Evolutionary conservation across 64 coral and sea anemone species (phyloP), one percentile per base, ranked within the genome.

Genomic region (Stichodactyla mertensii): DNA sequence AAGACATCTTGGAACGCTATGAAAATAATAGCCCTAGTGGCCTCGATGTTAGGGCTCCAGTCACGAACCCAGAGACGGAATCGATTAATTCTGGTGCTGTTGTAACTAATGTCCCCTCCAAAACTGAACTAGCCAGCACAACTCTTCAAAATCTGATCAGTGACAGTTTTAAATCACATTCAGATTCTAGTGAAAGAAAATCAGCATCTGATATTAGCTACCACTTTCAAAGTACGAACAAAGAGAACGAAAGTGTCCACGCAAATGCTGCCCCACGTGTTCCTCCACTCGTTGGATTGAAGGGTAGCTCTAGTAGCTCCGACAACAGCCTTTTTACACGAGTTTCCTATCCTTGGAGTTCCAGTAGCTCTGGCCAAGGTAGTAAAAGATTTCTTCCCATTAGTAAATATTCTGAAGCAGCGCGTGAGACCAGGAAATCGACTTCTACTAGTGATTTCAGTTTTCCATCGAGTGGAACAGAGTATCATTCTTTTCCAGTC

Each of bases 371-470:
- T 81, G 51, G 78, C 16, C 78, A 16, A 12, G 16, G 36, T 81
- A 52, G 36, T 53, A 52, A 81, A 53, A 23, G 12, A 52, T 81
- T 81, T 28, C 4, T 74, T 11, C 8, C 55, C 2, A 54, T 71
- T 28, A 13, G 22, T 28, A 10, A 16, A 24, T 54, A 4, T 77
- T 71, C 81, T 51, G n/a, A 4, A 5, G 81, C 80, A 70, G 52
- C 24, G 8, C 22, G 61, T 10, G 61, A 78, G 58, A 19, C 51
- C 4, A 74, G 24, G 5, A 90, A 90, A 20, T 84, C 89, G 51
- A 59, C 58, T n/a, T 86, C 70, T 14, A 86, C 82, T 6, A 86
- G 89, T 53, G 89, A 79, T 20, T 85, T 70, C 8, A 90, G 89
- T 27, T 58, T 61, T 79, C 82, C 82, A 2, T 90, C 89, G 6